Evolutionary conservation across 2,797 vertebrate species (phyloP).

Genomic region (Chiroxiphia lanceolata): DNA sequence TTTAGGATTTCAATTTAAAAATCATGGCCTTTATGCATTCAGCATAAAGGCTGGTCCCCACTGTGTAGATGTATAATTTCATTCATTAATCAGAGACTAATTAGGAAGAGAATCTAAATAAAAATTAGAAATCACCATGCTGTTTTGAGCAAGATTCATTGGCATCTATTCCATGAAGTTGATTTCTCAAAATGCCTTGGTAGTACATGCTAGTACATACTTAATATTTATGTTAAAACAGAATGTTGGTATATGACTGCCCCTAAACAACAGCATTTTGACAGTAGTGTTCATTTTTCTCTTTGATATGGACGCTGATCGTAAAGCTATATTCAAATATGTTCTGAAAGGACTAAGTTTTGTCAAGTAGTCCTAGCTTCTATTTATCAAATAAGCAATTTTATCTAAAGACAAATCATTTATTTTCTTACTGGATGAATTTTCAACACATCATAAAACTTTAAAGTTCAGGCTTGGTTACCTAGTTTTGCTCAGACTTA

Average conservation of each 20-base stretch:
- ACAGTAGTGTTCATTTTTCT: background rate
- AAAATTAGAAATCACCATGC: background rate
- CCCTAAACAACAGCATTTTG: background rate
- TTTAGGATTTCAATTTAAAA: background rate
- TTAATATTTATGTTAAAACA: background rate
- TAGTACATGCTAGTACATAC: background rate
- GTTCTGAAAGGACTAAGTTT: background rate
- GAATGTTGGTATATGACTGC: background rate
- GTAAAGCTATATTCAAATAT: background rate
- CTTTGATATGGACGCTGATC: background rate
- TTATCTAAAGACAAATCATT: background rate
- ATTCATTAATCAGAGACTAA: background rate
- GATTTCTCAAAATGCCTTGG: background rate
- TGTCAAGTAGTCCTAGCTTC: background rate
- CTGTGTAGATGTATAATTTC: background rate
- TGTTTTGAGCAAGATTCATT: background rate
- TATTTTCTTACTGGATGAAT: background rate
- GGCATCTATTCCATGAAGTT: background rate
- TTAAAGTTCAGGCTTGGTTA: background rate
- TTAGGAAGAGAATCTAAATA: background rate
- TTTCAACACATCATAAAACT: background rate
- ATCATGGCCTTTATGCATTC: background rate
- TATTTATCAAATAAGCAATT: background rate
- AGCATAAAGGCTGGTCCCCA: background rate
- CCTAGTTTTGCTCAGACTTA: background rate